A percentile compares a stretch with the other conserved stretches of the same genome.
Conservation (phyloP, 2,113 vertebrate species). For the Oncorhynchus nerka region DNA sequence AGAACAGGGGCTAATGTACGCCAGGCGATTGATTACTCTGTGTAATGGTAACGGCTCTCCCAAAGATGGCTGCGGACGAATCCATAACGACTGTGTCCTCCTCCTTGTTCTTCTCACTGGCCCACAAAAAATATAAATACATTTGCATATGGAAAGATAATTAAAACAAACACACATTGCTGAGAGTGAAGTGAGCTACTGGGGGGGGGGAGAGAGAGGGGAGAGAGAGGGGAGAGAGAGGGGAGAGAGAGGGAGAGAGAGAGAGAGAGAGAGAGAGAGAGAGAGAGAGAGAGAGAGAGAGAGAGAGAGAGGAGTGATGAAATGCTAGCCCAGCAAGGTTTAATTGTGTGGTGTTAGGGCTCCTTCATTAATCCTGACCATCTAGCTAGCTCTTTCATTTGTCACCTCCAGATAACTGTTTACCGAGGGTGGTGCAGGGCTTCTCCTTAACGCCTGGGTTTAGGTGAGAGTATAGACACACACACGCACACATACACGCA, state of each 20-base stretch:
- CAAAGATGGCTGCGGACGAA: constrained; percentile 79
- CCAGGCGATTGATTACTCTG: constrained; percentile 80
- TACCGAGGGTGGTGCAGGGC: constrained; percentile 35
- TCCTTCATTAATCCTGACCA: constrained; percentile 64
- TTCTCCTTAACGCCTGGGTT: constrained; percentile 43
- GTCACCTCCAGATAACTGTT: constrained; percentile 59
- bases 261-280: constrained; percentile 64
- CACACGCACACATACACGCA: neutral
- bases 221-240: constrained; percentile 19
- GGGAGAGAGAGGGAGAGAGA: constrained; percentile 37
- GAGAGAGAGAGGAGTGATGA: constrained; percentile 45
- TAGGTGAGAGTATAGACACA: constrained; percentile 15
- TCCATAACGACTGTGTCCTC: constrained; percentile 83
- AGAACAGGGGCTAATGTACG: constrained; percentile 66
- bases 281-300: constrained; percentile 61
- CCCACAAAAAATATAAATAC: constrained; percentile 78
- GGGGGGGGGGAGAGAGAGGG: constrained; percentile 66
- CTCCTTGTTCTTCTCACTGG: constrained; percentile 63
- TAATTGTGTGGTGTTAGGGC: constrained; percentile 63
- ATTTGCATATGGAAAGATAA: constrained; percentile 92
- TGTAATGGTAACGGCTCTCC: constrained; percentile 84
- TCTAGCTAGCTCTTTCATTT: constrained; percentile 50
- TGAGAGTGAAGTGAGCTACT: constrained; percentile 68
- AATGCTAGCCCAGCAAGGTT: constrained; percentile 57
- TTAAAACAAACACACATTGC: constrained; percentile 78